Evolutionary conservation across 1,140 invertebrate species (phyloP).

Genomic region (Yoshiicerus persimilis): DNA sequence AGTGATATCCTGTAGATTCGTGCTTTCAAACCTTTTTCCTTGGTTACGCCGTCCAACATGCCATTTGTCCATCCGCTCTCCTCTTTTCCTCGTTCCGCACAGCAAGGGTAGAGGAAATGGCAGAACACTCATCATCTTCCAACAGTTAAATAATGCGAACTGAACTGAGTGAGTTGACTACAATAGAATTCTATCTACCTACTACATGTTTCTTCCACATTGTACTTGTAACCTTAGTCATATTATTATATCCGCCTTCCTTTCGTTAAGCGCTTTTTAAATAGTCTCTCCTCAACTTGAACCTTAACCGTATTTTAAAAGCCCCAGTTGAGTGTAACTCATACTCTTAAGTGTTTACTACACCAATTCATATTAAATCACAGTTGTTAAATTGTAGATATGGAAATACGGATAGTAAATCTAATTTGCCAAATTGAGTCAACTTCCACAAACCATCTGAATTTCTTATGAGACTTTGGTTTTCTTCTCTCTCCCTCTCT

Average conservation of each 20-base stretch:
- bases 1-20: conserved; percentile 11
- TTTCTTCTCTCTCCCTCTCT: too few species aligned
- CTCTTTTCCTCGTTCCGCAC: not conserved
- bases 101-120: conserved; percentile 21
- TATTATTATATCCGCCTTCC: not conserved
- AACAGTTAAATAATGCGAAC: conserved; percentile 13
- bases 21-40: conserved; percentile 7
- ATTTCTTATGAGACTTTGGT: too few species aligned
- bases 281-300: too few species aligned
- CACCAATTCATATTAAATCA: too few species aligned
- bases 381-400: too few species aligned
- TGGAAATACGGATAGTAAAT: too few species aligned
- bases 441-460: too few species aligned
- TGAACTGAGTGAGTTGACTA: not conserved
- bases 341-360: too few species aligned
- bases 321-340: too few species aligned
- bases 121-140: conserved; percentile 21
- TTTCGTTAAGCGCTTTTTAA: not conserved
- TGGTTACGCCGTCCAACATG: not conserved
- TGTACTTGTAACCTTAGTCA: not conserved
- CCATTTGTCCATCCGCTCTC: conserved; percentile 19
- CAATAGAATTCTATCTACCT: not conserved
- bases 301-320: not conserved
- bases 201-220: not conserved
- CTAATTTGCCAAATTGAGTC: too few species aligned